Conservation (phyloP, 2,797 vertebrate species). For the Schizothorax lantsangensis region DNA sequence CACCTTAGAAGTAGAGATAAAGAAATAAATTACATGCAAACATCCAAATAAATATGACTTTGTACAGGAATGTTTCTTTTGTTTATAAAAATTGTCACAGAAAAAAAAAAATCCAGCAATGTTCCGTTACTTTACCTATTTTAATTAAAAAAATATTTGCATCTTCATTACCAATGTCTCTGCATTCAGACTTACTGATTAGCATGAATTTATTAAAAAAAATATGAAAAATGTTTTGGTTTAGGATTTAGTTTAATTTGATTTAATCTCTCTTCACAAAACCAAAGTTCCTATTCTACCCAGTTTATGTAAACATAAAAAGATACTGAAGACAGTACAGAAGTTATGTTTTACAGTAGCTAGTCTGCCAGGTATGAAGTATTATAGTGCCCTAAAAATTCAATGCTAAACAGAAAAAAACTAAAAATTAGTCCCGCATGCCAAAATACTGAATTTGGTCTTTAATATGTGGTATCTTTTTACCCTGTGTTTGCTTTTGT, state of each 20-base stretch:
- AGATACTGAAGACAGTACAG: not conserved
- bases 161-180: slow-evolving; percentile 14
- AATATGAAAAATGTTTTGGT: not conserved
- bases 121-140: not conserved
- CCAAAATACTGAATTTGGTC: slow-evolving; percentile 27
- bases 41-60: slow-evolving; percentile 68
- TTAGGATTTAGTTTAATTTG: not conserved
- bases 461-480: not conserved
- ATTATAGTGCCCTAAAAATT: slow-evolving; percentile 35
- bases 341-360: slow-evolving; percentile 30
- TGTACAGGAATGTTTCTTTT: slow-evolving; percentile 68
- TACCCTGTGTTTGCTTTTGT: not conserved
- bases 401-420: not conserved
- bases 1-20: slow-evolving; percentile 55
- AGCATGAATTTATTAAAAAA: slow-evolving; percentile 8
- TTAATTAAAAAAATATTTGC: not conserved
- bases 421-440: not conserved
- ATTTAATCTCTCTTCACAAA: not conserved
- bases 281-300: not conserved
- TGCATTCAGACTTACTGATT: not conserved
- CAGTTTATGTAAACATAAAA: not conserved
- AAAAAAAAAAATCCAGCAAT: slow-evolving; percentile 11
- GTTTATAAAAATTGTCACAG: slow-evolving; percentile 24
- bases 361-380: not conserved
- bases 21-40: slow-evolving; percentile 69